These are phyloP conservation scores for Parapsyche elsis DNA, from an alignment of 1,140 invertebrate species.

Conservation along the genomic window DNA sequence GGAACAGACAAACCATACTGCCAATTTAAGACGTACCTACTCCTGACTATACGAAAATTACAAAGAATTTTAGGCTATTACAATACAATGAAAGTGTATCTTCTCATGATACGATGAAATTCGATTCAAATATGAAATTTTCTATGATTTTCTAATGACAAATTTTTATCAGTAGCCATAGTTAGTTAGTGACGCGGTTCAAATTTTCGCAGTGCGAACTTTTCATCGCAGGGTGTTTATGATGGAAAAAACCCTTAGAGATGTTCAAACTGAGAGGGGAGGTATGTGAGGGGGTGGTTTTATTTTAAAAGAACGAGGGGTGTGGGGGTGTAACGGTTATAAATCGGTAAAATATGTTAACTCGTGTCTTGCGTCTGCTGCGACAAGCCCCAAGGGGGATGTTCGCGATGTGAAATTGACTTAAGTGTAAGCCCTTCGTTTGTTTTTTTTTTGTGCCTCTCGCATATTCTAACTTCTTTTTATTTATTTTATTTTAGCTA, in stretches of 20 bases:
- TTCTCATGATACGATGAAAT: no score
- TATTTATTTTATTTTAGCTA: background rate
- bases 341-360: slow-evolving; percentile 57
- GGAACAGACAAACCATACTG: background rate
- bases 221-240: slow-evolving; percentile 16
- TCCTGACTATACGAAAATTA: no score
- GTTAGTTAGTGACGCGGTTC: no score
- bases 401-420: slow-evolving; percentile 49
- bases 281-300: slow-evolving; percentile 35
- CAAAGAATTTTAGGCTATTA: no score
- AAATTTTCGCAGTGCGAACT: background rate
- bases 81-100: no score
- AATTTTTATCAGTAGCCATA: no score
- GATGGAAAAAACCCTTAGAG: slow-evolving; percentile 7
- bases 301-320: slow-evolving; percentile 53
- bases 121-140: no score
- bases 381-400: slow-evolving; percentile 47
- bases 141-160: no score
- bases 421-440: slow-evolving; percentile 48
- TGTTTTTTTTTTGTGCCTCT: slow-evolving; percentile 26
- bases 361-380: slow-evolving; percentile 52
- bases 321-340: slow-evolving; percentile 54
- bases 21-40: background rate
- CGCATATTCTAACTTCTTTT: background rate
- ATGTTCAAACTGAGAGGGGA: background rate